Evolutionary conservation across 2,797 vertebrate genomes (phyloP).

Genomic region (Squalus acanthias): DNA sequence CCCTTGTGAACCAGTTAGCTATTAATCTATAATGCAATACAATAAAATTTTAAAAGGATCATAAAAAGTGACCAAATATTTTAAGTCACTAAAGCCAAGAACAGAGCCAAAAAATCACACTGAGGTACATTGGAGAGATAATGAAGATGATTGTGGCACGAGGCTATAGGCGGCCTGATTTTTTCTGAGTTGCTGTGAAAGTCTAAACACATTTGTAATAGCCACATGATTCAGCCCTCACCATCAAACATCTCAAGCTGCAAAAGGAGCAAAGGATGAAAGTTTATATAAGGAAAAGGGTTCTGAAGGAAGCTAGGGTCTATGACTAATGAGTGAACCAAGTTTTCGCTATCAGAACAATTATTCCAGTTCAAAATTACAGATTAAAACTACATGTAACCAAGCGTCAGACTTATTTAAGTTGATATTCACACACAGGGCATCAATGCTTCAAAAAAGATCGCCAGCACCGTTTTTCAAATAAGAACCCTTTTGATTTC

Average conservation of each 20-base stretch:
- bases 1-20: neutral
- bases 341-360: neutral
- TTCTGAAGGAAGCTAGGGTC: neutral
- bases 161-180: neutral
- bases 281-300: neutral
- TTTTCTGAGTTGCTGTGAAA: neutral
- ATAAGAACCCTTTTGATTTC: neutral
- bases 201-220: neutral
- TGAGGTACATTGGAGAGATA: neutral
- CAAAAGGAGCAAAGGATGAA: neutral
- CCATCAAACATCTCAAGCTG: neutral
- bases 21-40: neutral
- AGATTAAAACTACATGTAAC: neutral
- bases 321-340: neutral
- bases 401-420: neutral
- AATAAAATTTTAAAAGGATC: neutral
- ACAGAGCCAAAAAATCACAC: neutral
- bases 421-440: neutral
- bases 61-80: neutral
- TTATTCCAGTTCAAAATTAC: neutral
- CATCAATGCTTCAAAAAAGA: neutral
- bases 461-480: neutral
- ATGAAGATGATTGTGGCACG: neutral
- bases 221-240: neutral
- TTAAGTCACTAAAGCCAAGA: neutral